Evolutionary conservation across 2,113 vertebrate species (phyloP).

Genomic region (Lampris incognitus): DNA sequence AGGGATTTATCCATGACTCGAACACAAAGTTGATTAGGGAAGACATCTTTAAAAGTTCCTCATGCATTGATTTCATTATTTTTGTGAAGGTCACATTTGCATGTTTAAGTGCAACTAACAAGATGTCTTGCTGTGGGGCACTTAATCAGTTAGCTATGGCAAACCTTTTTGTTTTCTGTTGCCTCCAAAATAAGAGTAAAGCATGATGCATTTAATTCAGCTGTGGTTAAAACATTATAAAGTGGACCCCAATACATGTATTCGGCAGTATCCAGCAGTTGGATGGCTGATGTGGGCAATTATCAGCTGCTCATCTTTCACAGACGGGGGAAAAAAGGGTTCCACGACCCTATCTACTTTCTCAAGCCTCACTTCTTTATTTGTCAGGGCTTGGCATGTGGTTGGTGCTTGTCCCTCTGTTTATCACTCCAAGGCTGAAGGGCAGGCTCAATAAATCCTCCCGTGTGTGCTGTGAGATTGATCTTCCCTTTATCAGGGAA

Average conservation of each 20-base stretch:
- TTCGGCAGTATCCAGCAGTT: slow-evolving; percentile 17
- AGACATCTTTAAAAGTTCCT: not conserved
- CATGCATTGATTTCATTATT: not conserved
- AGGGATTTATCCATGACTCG: not conserved
- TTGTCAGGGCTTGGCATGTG: slow-evolving; percentile 30
- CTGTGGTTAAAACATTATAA: slow-evolving; percentile 18
- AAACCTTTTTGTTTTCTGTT: not conserved
- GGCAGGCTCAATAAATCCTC: slow-evolving; percentile 30
- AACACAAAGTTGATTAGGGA: not conserved
- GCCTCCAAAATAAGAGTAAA: slow-evolving; percentile 1
- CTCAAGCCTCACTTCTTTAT: slow-evolving; percentile 29
- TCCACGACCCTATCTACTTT: slow-evolving; percentile 10
- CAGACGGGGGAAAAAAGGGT: slow-evolving; percentile 23
- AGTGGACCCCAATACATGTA: not conserved
- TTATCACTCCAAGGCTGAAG: slow-evolving; percentile 44
- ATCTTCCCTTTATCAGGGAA: slow-evolving; percentile 37
- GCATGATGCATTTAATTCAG: slow-evolving; percentile 31
- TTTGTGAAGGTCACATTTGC: slow-evolving; percentile 13
- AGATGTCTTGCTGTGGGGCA: slow-evolving; percentile 18
- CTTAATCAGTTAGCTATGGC: not conserved
- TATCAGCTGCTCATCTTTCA: slow-evolving; percentile 37
- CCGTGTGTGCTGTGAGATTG: slow-evolving; percentile 24
- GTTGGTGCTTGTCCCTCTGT: slow-evolving; percentile 20
- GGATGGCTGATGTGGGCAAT: slow-evolving; percentile 28
- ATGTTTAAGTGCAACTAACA: slow-evolving; percentile 27